These are phyloP conservation scores for Ectobius pallidus DNA, from an alignment of 2,888 invertebrate species.

Conservation along the genomic window DNA sequence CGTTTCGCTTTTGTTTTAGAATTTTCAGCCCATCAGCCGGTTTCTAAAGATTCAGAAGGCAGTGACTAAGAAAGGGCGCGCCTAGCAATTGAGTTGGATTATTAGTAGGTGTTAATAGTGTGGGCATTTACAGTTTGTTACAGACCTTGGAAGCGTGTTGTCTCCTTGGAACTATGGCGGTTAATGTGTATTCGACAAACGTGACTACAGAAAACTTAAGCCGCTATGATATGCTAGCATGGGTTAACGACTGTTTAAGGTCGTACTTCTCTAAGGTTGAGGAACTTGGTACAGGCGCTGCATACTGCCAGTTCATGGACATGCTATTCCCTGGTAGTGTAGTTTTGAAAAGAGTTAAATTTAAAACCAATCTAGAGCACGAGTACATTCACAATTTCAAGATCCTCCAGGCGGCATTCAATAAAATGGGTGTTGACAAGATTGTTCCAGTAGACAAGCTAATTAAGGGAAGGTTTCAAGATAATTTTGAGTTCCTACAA, in stretches of 20 bases:
- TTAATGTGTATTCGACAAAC: slow-evolving; percentile 98
- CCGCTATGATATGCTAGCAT: slow-evolving; percentile 97
- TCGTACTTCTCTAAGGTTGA: slow-evolving; percentile 96
- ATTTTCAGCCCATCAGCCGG: no score
- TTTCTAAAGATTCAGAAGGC: no score
- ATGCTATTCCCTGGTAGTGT: slow-evolving; percentile 84
- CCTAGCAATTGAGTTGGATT: no score
- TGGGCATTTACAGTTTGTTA: no score
- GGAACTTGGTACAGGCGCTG: slow-evolving; percentile 96
- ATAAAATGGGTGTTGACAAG: slow-evolving; percentile 98
- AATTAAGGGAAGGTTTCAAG: slow-evolving; percentile 98
- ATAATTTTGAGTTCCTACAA: slow-evolving; percentile 99
- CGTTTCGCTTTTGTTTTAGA: no score
- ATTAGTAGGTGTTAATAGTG: no score
- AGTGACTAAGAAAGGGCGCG: no score
- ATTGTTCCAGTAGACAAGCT: slow-evolving; percentile 94
- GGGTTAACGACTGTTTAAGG: slow-evolving; percentile 97
- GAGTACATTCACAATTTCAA: slow-evolving; percentile 99
- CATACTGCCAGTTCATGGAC: slow-evolving; percentile 99
- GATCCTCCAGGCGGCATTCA: slow-evolving; percentile 94
- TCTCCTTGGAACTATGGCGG: slow-evolving; percentile 71
- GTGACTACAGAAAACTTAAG: slow-evolving; percentile 97
- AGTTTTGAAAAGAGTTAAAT: slow-evolving; percentile 94
- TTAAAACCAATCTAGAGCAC: slow-evolving; percentile 97
- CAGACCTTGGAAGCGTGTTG: no score